A percentile compares a stretch with the other conserved stretches of the same genome.
These are phyloP conservation scores for Indicator indicator DNA, from an alignment of 2,113 vertebrate species.

Conservation along the genomic window DNA sequence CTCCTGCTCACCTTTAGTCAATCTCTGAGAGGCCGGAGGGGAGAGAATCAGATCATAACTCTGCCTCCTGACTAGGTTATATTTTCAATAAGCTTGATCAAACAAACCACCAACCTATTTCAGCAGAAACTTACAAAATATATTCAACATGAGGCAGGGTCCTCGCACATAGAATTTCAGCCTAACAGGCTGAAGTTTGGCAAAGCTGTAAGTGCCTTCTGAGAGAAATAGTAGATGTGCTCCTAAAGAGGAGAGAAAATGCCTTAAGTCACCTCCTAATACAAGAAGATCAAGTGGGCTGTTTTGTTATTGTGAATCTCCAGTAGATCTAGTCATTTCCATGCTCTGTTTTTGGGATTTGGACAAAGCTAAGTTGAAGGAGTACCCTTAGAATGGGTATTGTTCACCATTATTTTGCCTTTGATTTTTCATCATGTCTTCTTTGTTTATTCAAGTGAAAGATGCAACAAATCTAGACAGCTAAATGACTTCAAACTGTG, in stretches of 20 bases:
- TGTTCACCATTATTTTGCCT: background rate
- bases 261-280: background rate
- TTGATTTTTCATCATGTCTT: background rate
- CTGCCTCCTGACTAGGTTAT: background rate
- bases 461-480: background rate
- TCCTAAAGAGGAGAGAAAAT: background rate
- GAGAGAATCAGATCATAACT: background rate
- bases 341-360: background rate
- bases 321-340: background rate
- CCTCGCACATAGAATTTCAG: background rate
- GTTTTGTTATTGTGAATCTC: background rate
- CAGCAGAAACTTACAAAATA: background rate
- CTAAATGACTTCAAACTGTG: background rate
- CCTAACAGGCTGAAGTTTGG: background rate
- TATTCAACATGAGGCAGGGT: background rate
- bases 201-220: background rate
- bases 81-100: slow-evolving; percentile 8
- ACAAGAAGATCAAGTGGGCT: background rate
- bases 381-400: accelerated
- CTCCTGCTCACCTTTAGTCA: background rate
- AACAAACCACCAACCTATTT: background rate
- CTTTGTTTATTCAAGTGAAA: background rate
- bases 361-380: background rate
- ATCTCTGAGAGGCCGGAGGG: background rate
- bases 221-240: background rate